Conservation (phyloP, 1,140 invertebrate genomes). For the Cydia fagiglandana region DNA sequence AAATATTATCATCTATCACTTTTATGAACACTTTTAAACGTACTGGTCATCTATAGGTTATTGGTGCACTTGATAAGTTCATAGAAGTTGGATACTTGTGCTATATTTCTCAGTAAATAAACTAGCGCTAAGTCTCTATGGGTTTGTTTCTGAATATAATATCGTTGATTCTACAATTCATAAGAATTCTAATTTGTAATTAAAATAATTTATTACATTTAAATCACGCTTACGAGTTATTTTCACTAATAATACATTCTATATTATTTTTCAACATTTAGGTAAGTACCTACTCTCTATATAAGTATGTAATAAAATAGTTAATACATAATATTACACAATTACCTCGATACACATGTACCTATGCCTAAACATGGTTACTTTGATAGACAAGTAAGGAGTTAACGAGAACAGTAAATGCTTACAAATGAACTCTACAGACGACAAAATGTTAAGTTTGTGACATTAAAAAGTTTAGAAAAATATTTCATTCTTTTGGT, state of each 20-base stretch:
- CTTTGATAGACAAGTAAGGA: constrained; percentile 39
- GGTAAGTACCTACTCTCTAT: constrained; percentile 58
- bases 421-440: constrained; percentile 55
- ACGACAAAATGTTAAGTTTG: constrained; percentile 56
- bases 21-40: constrained; percentile 72
- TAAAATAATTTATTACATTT: constrained; percentile 53
- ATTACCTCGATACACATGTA: constrained; percentile 43
- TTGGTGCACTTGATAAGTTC: constrained; percentile 38
- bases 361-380: constrained; percentile 34
- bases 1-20: constrained; percentile 75
- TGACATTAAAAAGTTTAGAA: constrained; percentile 76
- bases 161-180: constrained; percentile 50
- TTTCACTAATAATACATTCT: constrained; percentile 41
- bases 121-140: constrained; percentile 11
- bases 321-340: constrained; percentile 46
- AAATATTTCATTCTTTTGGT: constrained; percentile 67
- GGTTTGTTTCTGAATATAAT: constrained; percentile 45
- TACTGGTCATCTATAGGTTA: constrained; percentile 57
- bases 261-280: constrained; percentile 62
- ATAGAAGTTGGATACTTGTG: constrained; percentile 17
- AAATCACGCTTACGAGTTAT: constrained; percentile 38
- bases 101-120: constrained; percentile 17
- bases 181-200: constrained; percentile 60
- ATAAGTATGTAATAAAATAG: constrained; percentile 50
- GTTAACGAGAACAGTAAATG: constrained; percentile 63